A percentile compares a stretch with the other conserved stretches of the same genome.
Conservation (phyloP, 2,113 vertebrate genomes). For the Glaucomys volans region DNA sequence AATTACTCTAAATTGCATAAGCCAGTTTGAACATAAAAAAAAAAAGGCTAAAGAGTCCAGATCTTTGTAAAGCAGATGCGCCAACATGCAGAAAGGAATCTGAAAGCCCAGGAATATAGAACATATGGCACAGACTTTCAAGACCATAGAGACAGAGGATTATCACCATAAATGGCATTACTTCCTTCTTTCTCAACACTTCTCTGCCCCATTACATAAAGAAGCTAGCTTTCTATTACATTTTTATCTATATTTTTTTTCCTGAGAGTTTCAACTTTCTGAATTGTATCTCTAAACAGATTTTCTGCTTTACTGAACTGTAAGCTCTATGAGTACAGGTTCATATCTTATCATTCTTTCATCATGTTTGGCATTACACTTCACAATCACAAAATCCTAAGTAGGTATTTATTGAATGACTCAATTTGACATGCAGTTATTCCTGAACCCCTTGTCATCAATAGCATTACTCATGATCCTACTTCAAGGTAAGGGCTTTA, state of each 20-base stretch:
- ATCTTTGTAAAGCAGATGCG: conserved; percentile 34
- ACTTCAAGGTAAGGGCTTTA: conserved; percentile 25
- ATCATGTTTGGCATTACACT: not conserved
- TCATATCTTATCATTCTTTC: conserved; percentile 44
- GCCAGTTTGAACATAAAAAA: not conserved
- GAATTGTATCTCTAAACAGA: not conserved
- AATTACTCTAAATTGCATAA: not conserved
- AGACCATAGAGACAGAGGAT: not conserved
- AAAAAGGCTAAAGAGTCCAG: not conserved
- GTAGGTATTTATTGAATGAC: not conserved
- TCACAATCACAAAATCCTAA: not conserved
- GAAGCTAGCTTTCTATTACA: not conserved
- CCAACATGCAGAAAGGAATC: not conserved
- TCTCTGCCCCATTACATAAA: not conserved
- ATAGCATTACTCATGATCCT: not conserved
- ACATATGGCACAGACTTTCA: not conserved
- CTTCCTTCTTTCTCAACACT: conserved; percentile 33
- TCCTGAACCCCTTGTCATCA: not conserved
- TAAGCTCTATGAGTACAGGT: not conserved
- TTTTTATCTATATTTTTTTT: not conserved
- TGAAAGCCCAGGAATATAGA: not conserved
- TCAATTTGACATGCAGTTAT: conserved; percentile 35
- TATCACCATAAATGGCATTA: not conserved
- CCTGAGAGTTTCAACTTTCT: not conserved
- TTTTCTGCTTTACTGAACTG: not conserved